A percentile compares a stretch with the other conserved stretches of the same genome.
Conservation (phyloP, 2,797 vertebrate genomes). For the Coilia nasus region DNA sequence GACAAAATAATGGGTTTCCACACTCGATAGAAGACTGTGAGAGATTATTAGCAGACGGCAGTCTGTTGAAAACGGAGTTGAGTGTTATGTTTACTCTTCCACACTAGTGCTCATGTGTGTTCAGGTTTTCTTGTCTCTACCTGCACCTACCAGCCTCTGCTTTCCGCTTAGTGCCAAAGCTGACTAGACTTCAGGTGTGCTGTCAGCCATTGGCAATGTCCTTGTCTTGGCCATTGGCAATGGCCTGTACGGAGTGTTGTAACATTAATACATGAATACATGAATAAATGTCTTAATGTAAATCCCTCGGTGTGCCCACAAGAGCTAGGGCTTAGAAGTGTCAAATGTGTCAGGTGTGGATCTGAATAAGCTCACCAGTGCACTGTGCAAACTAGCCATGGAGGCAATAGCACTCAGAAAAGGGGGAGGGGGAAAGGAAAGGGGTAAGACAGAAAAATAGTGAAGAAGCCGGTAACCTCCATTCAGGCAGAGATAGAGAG, state of each 20-base stretch:
- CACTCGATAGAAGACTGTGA: not conserved
- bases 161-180: not conserved
- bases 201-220: too few relatives aligned
- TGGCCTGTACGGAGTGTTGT: not conserved
- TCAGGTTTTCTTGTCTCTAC: not conserved
- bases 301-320: not conserved
- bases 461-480: too few relatives aligned
- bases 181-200: not conserved
- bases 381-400: not conserved
- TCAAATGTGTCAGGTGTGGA: not conserved
- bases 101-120: not conserved
- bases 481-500: not conserved
- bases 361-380: not conserved
- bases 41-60: not conserved
- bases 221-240: too few relatives aligned
- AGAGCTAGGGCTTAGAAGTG: not conserved
- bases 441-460: too few relatives aligned
- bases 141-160: too few relatives aligned
- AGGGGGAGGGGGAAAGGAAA: too few relatives aligned
- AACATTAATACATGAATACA: not conserved
- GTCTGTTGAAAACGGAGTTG: not conserved
- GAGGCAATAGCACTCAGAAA: not conserved
- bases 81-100: not conserved
- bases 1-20: slow-evolving; percentile 3
- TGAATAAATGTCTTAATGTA: not conserved